These are phyloP conservation scores for Carassius carassius DNA, from an alignment of 2,113 vertebrate species.

Conservation along the genomic window DNA sequence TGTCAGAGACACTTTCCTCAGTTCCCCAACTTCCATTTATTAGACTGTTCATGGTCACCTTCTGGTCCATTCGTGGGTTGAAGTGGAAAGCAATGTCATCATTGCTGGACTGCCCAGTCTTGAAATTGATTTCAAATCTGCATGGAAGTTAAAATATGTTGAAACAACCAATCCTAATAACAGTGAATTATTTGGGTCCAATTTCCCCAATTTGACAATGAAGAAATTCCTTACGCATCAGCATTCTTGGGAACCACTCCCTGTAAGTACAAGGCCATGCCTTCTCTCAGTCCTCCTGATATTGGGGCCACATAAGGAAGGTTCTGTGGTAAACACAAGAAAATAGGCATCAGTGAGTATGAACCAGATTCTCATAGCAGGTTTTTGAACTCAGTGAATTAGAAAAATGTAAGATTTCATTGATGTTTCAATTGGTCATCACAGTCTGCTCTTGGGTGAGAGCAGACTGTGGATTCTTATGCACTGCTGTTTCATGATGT, in stretches of 20 bases:
- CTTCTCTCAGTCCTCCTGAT: too few relatives aligned
- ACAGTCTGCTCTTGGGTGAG: neutral
- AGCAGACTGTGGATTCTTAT: too few relatives aligned
- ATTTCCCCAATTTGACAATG: neutral
- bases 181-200: neutral
- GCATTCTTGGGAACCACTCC: too few relatives aligned
- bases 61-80: neutral
- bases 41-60: neutral
- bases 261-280: too few relatives aligned
- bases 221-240: too few relatives aligned
- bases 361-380: too few relatives aligned
- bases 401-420: neutral
- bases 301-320: too few relatives aligned
- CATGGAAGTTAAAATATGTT: neutral
- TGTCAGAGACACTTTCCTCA: neutral
- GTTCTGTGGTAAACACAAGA: too few relatives aligned
- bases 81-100: constrained; percentile 43
- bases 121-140: constrained; percentile 38
- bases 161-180: neutral
- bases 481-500: too few relatives aligned
- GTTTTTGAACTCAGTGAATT: too few relatives aligned
- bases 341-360: too few relatives aligned
- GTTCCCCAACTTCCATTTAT: neutral
- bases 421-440: neutral
- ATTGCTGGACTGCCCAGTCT: neutral